phyloP scores from a whole-genome alignment of 2,797 vertebrate genomes.

The Crenichthys baileyi region DNA sequence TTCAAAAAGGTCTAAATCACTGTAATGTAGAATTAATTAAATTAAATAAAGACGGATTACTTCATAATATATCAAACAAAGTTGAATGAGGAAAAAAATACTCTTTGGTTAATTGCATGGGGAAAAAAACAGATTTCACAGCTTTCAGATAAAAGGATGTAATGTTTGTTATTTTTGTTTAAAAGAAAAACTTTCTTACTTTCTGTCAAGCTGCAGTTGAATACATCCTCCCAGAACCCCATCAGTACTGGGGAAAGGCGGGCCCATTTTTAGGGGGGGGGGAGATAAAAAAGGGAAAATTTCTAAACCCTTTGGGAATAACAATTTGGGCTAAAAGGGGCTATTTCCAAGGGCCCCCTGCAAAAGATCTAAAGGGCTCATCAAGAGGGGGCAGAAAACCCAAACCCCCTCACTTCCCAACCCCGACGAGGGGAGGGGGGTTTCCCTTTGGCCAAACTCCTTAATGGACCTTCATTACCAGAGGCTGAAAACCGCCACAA shows the following conservation, averaged over 20 bases:
- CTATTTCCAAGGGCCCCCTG: too few relatives aligned
- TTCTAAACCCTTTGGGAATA: too few relatives aligned
- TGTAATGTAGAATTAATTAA: background rate
- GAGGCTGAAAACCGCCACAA: too few relatives aligned
- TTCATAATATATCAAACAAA: background rate
- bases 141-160: background rate
- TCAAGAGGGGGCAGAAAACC: too few relatives aligned
- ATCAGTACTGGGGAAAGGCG: constrained; percentile 60
- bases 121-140: background rate
- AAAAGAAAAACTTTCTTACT: constrained; percentile 14
- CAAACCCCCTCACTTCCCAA: too few relatives aligned
- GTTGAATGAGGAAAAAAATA: background rate
- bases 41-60: background rate
- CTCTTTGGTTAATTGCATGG: background rate
- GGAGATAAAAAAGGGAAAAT: too few relatives aligned
- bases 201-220: constrained; percentile 71
- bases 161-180: background rate
- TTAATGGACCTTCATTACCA: too few relatives aligned
- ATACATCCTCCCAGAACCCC: constrained; percentile 75
- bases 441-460: too few relatives aligned
- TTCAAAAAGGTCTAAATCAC: background rate
- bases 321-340: too few relatives aligned
- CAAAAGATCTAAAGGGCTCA: too few relatives aligned
- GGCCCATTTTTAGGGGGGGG: too few relatives aligned
- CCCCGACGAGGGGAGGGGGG: too few relatives aligned